Percentiles rank a stretch among this genome's conserved stretches.
These are phyloP conservation scores for Drosophila oshimai DNA, from an alignment of 1,140 invertebrate species.

Conservation along the genomic window DNA sequence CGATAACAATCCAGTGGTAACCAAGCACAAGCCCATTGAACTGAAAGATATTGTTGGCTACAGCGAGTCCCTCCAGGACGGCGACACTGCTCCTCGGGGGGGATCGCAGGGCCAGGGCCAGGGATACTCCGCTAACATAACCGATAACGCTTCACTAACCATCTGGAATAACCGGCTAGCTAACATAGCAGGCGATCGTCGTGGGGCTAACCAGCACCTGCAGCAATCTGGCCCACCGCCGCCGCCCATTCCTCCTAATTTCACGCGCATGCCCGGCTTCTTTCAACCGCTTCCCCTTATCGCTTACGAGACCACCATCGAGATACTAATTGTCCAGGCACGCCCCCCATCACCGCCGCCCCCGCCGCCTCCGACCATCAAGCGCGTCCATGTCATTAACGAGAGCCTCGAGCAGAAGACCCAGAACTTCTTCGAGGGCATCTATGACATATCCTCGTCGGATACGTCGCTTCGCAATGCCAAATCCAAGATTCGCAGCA, in stretches of 20 bases:
- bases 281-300: slow-evolving; percentile 81
- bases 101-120: slow-evolving; percentile 35
- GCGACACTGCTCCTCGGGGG: slow-evolving; percentile 33
- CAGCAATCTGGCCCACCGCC: slow-evolving; percentile 55
- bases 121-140: slow-evolving; percentile 65
- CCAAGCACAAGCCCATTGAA: slow-evolving; percentile 64
- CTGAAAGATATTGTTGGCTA: slow-evolving; percentile 69
- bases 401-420: slow-evolving; percentile 80
- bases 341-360: slow-evolving; percentile 75
- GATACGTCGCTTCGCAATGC: slow-evolving; percentile 79
- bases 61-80: slow-evolving; percentile 62
- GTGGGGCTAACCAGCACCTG: slow-evolving; percentile 32
- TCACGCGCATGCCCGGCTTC: slow-evolving; percentile 79
- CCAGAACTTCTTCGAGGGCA: slow-evolving; percentile 78
- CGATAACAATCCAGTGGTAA: slow-evolving; percentile 34
- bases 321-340: slow-evolving; percentile 77
- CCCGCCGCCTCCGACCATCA: slow-evolving; percentile 67
- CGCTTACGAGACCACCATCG: slow-evolving; percentile 79
- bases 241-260: slow-evolving; percentile 72
- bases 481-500: slow-evolving; percentile 79
- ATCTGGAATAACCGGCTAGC: slow-evolving; percentile 74
- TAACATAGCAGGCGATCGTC: slow-evolving; percentile 48
- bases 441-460: slow-evolving; percentile 66
- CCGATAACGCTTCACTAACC: slow-evolving; percentile 70
- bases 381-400: slow-evolving; percentile 74